Evolutionary conservation across 2,113 vertebrate species (phyloP), one percentile per base, ranked within the genome.

Genomic region (Syngnathus typhle): DNA sequence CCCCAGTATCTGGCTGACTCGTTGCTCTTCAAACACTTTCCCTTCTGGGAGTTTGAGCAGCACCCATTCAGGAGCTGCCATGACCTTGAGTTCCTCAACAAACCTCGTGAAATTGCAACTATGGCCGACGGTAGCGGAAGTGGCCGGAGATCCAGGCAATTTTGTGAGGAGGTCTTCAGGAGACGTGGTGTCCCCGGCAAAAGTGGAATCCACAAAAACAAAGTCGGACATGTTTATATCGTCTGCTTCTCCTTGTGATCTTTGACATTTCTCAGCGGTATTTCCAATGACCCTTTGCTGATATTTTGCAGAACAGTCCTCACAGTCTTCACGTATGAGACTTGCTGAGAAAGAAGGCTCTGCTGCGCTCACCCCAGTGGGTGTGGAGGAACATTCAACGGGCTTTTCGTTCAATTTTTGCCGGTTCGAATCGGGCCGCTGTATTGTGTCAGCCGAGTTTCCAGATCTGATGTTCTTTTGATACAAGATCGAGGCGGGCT

Each of bases 141-240:
- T 49, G 0, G 7, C 0, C 1, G 7, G 38, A 1, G 1, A 9
- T 0, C n/a, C 8, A 16, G 1, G 11, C 60, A 3, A 7, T 1
- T 38, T 36, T 64, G 41, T n/a, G 1, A 37, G 11, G 41, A 32
- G 11, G 41, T 62, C 41, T 62, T 62, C 32, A 13, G 72, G 56
- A 66, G 52, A 55, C 5, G 23, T 2, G 4, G 52, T 12, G 9
- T 55, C 4, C 21, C 80, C 73, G 18, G 46, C 18, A 32, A 82
- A 80, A 64, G 74, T 61, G 0, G 65, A 71, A 0, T 80, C 69
- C 0, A 74, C 32, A 37, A 78, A 75, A 27, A 67, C 67, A 5
- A 78, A 67, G 0, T 70, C 68, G 2, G 59, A 23, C 0, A 9
- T 67, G 6, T 16, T 21, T 1, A 7, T 8, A 13, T 49, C 5